Evolutionary conservation across 2,888 invertebrate species (phyloP).

Genomic region (Polymixis flavicincta): DNA sequence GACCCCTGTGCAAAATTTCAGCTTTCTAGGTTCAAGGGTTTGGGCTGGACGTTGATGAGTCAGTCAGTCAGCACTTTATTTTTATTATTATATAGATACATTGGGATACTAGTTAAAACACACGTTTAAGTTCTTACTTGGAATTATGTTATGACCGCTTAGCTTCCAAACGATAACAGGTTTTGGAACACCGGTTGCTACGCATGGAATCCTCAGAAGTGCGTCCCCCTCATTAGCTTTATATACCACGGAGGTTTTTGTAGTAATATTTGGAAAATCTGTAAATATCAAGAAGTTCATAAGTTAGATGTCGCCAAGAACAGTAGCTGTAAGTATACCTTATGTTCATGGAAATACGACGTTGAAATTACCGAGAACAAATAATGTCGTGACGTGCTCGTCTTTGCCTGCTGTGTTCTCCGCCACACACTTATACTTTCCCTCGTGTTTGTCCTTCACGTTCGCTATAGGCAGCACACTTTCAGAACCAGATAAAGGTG

Average conservation of each 20-base stretch:
- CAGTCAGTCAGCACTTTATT: too few species aligned
- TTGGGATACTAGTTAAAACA: too few species aligned
- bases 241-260: constrained; percentile 15
- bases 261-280: constrained; percentile 45
- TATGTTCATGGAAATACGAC: not conserved
- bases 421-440: constrained; percentile 53
- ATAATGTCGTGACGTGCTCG: constrained; percentile 40
- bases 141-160: too few species aligned
- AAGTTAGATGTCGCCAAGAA: not conserved
- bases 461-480: constrained; percentile 25
- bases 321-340: too few species aligned
- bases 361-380: constrained; percentile 37
- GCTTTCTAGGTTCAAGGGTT: too few species aligned
- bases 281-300: constrained; percentile 9
- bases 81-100: too few species aligned
- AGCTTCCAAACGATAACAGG: constrained; percentile 51
- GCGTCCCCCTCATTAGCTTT: constrained; percentile 46
- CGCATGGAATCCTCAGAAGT: constrained; percentile 48
- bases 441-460: constrained; percentile 27
- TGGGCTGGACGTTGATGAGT: too few species aligned
- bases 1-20: too few species aligned
- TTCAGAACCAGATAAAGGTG: not conserved
- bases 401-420: constrained; percentile 19
- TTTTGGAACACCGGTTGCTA: constrained; percentile 45
- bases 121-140: too few species aligned